Evolutionary conservation across 2,888 invertebrate genomes (phyloP), one percentile per base, ranked within the genome.

Genomic region (Plebejus melissa): DNA sequence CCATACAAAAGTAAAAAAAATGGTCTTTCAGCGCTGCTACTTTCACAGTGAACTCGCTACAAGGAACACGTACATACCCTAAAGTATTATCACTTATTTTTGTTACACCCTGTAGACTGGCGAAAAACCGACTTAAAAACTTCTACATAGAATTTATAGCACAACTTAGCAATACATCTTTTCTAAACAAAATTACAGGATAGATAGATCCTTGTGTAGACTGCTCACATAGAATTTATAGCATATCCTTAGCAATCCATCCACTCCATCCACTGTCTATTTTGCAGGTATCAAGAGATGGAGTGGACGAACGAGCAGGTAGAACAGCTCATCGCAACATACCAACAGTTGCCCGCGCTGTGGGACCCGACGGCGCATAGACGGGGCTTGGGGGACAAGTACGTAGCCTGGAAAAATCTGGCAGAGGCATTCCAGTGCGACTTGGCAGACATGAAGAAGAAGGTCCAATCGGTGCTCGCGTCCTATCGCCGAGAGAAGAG

Each of bases 381-480:
- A 9, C 84, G 87, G 32, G 86, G 86, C 76, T 16, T 54, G 16
- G 83, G 87, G 0, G 86, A 88, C 2, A 90, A 90, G 78, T 88
- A 89, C 75, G 88, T 88, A 22, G 88, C 90, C 0, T 93, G 90
- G 90, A 80, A 84, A 28, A 84, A 86, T 4, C 60, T 93, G 65
- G 90, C 91, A 7, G 81, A 81, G 13, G 76, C 82, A 7, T 90
- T 91, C 79, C 84, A 88, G 6, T 90, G 90, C 76, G 89, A 90
- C 71, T 86, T 90, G 7, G 81, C 84, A 0, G 90, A 90, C 76
- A 77, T 93, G 76, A 81, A 88, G 50, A 90, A 89, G 85, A 93
- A 93, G 78, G 78, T 93, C 76, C 90, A 90, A 79, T 93, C 93
- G 0, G 81, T 93, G 60, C 86, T 93, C 79, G 93, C 93, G 2